These are phyloP conservation scores for Corynorhinus townsendii DNA, from an alignment of 2,113 vertebrate genomes.

Conservation along the genomic window DNA sequence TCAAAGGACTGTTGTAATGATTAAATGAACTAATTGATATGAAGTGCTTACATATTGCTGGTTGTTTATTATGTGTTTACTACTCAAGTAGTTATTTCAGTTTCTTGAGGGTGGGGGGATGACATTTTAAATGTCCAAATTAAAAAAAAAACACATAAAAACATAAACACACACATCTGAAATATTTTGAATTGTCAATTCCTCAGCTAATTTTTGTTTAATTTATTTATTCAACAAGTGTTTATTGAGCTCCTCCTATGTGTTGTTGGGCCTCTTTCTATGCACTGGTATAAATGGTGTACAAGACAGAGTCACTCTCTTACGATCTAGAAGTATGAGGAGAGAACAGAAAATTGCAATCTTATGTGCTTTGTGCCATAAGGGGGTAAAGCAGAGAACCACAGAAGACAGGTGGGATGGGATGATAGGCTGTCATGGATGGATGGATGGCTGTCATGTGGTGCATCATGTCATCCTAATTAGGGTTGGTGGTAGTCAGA, in stretches of 20 bases:
- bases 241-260: not conserved
- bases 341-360: not conserved
- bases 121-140: not conserved
- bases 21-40: not conserved
- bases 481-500: not conserved
- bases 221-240: not conserved
- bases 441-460: not conserved
- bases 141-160: not conserved
- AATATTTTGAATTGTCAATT: not conserved
- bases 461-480: not conserved
- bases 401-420: not conserved
- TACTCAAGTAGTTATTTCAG: not conserved
- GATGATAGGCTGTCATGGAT: not conserved
- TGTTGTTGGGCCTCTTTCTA: not conserved
- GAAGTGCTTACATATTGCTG: not conserved
- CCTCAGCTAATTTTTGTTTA: not conserved
- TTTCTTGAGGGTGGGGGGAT: not conserved
- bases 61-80: not conserved
- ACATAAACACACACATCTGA: accelerated
- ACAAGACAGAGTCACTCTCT: not conserved
- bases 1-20: not conserved
- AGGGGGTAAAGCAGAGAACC: not conserved
- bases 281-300: not conserved
- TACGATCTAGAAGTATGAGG: not conserved
- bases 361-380: not conserved